Base-by-base conservation (phyloP, 2,888 invertebrate genomes). In the Pollenia amentaria region DNA sequence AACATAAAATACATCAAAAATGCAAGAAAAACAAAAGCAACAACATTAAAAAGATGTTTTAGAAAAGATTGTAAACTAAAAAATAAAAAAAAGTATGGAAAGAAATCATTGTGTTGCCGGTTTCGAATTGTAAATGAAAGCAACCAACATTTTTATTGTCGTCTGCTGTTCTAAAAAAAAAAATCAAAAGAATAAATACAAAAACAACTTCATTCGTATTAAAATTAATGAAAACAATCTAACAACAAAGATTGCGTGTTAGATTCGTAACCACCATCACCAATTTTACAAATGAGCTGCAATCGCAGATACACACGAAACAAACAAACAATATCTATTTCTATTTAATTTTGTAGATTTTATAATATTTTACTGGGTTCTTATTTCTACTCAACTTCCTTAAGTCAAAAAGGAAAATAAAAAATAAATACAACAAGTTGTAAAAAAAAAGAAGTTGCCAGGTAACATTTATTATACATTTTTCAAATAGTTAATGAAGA, bases 81-180 rank as follows among this genome's bases (percentile, higher is more conserved):
- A 73, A 48, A 76, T 42, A 18, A 38, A 7, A 18, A 38, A 16
- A 53, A 44, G 29, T 11, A 6, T 51, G 42, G 7, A 40, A 75
- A 18, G 6, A 16, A 38, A 76, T 51, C n/a, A 55, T 65, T 42
- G 29, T 67, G 55, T 55, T 40, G 44, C 29, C n/a, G 44, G 6
- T 57, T 29, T 29, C 29, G 44, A 29, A 10, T 44, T 65, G 53
- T 65, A 65, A 65, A 48, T 57, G 48, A 84, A 70, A 76, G 55
- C 69, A 53, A 55, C 42, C 51, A 51, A 72, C 38, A 62, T 77
- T 76, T 70, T 64, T 78, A 72, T 73, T 78, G 57, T 78, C 57
- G 77, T 78, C 78, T 84, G 72, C 42, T 65, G 72, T 78, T 78
- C 55, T 57, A 72, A 29, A 82, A 76, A 48, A 21, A n/a, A 53